Evolutionary conservation across 53 echinoderm and acorn worm species (phyloP), one percentile per base, ranked within the genome.

Genomic region (Paracentrotus lividus): DNA sequence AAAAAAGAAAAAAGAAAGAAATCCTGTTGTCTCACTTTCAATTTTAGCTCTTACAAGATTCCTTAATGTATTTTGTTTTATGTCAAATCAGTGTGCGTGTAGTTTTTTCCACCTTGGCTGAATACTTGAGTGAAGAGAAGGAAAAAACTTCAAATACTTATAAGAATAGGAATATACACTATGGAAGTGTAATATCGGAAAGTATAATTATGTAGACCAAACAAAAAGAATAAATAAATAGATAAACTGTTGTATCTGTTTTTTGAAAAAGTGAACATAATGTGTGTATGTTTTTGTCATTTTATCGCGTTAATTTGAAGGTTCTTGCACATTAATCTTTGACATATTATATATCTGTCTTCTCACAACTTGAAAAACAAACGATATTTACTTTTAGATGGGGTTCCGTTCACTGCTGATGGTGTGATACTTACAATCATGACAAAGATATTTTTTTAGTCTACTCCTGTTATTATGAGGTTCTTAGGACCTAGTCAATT

Each of bases 231-330:
- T 64, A 45, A 81, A 81, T 81, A 81, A 81, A 81, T 49, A n/a
- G n/a, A n/a, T n/a, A n/a, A n/a, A n/a, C n/a, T n/a, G n/a, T 45
- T 47, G 23, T 10, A 81, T n/a, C 27, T 23, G 47, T 81, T 81
- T 47, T 47, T 47, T 81, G 77, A 77, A 77, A 68, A 77, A 77
- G 81, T 45, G 81, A 47, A 81, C 27, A n/a, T 81, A 15, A n/a
- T 81, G 24, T 81, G 21, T 81, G 81, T 26, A 26, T 44, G 47
- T 81, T 38, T 81, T 23, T 23, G 51, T 77, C 5, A 44, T 77
- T 2, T 4, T 77, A 0, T 29, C n/a, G n/a, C n/a, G n/a, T n/a
- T n/a, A n/a, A n/a, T n/a, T n/a, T n/a, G n/a, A n/a, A n/a, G n/a
- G n/a, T n/a, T n/a, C n/a, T n/a, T n/a, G n/a, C n/a, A n/a, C n/a